phyloP scores from a whole-genome alignment of 2,888 invertebrate species.

The Aleiodes leptofemur region DNA sequence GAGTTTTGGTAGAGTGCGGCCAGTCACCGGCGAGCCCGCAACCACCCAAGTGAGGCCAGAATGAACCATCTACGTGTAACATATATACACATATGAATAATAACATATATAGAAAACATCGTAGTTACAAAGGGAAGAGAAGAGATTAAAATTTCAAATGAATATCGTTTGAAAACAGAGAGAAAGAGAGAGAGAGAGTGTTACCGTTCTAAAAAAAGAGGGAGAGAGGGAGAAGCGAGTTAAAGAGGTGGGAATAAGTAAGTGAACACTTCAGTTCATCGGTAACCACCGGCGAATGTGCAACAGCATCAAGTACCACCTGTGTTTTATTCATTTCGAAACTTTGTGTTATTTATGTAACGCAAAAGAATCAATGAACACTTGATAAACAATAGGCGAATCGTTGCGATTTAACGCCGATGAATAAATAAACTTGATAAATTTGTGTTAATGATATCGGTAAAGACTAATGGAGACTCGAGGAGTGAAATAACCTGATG shows the following conservation, averaged over 20 bases:
- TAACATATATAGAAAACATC: slow-evolving; percentile 5
- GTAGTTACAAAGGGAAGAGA: background rate
- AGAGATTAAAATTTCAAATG: background rate
- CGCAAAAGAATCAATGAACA: background rate
- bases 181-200: background rate
- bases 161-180: background rate
- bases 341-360: background rate
- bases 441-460: background rate
- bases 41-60: slow-evolving; percentile 25
- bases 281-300: slow-evolving; percentile 22
- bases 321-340: background rate
- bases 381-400: background rate
- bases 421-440: background rate
- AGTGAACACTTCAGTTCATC: slow-evolving; percentile 30
- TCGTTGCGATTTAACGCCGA: background rate
- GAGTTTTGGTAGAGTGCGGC: slow-evolving; percentile 18
- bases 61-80: background rate
- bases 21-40: slow-evolving; percentile 28
- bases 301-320: slow-evolving; percentile 6
- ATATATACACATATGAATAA: background rate
- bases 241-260: slow-evolving; percentile 10
- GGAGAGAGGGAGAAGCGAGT: slow-evolving; percentile 12
- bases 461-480: background rate
- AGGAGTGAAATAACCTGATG: background rate
- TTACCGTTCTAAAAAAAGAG: background rate